Evolutionary conservation across 1,140 invertebrate genomes (phyloP), one percentile per base, ranked within the genome.

Genomic region (Microplitis demolitor): DNA sequence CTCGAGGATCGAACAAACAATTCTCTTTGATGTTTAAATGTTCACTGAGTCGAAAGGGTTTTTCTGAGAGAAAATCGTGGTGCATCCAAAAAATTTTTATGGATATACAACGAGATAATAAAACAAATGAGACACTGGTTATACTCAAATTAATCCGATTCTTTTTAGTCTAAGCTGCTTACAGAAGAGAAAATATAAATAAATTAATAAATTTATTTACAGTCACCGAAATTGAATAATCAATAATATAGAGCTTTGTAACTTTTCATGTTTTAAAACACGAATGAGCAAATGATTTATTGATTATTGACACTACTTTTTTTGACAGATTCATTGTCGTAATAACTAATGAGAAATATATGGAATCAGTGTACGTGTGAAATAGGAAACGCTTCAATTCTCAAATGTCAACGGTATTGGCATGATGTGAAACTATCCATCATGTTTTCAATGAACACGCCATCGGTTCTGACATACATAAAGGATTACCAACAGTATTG

Each of bases 281-380:
- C 24, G 14, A 31, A 6, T 4, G 5, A 58, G 11, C 11, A 45
- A 58, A 24, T 58, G 14, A 58, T 58, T 58, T 58, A 58, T 58
- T 58, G 14, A 24, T 31, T 58, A 58, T 24, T 50, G 62, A 24
- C 62, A 64, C 62, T 45, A 50, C 39, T 45, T 64, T 64, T 35
- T 37, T 35, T 50, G 62, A 64, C 39, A 50, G 33, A 64, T 45
- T 35, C 62, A 64, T 37, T 50, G 62, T 14, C 39, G 45, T 64
- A 64, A 64, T 50, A 64, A 64, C 34, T 64, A 64, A 64, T 64
- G 62, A 64, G 62, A 24, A 64, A 64, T 64, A 50, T 37, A 64
- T 64, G 62, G 24, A 35, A 64, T 64, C 62, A 64, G 35, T 64
- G 34, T 35, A 37, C 37, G 62, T 64, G 62, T 50, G 62, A 64